phyloP scores from a whole-genome alignment of 2,113 vertebrate genomes.

The Sisor rabdophorus region DNA sequence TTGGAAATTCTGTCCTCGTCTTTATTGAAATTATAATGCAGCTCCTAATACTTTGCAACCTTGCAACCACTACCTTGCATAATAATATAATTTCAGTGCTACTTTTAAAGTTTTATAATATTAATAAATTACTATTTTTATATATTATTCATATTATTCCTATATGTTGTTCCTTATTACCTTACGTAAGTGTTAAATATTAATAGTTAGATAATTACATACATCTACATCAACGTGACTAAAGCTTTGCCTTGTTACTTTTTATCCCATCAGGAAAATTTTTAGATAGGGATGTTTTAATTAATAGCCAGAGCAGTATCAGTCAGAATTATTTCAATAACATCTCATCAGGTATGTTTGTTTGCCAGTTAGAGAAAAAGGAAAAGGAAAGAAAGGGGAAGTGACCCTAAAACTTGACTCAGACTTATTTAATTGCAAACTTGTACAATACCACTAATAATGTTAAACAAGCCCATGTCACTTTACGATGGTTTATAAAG shows the following conservation, averaged over 20 bases:
- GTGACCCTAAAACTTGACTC: background rate
- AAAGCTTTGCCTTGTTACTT: conserved; percentile 34
- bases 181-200: too few species aligned
- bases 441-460: background rate
- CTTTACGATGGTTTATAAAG: background rate
- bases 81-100: background rate
- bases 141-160: too few species aligned
- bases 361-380: background rate
- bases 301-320: background rate
- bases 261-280: background rate
- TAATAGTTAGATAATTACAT: too few species aligned
- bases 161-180: too few species aligned
- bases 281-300: background rate
- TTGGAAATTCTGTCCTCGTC: background rate
- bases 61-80: background rate
- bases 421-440: background rate
- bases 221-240: too few species aligned
- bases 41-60: background rate
- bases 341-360: background rate
- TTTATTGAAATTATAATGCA: background rate
- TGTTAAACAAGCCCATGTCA: background rate
- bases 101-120: background rate
- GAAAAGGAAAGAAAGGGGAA: background rate
- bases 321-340: background rate
- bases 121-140: too few species aligned